Percentiles rank a stretch among this genome's conserved stretches.
These are phyloP conservation scores for Galaxea fascicularis DNA, from an alignment of 92 coral and sea anemone genomes.

Conservation along the genomic window DNA sequence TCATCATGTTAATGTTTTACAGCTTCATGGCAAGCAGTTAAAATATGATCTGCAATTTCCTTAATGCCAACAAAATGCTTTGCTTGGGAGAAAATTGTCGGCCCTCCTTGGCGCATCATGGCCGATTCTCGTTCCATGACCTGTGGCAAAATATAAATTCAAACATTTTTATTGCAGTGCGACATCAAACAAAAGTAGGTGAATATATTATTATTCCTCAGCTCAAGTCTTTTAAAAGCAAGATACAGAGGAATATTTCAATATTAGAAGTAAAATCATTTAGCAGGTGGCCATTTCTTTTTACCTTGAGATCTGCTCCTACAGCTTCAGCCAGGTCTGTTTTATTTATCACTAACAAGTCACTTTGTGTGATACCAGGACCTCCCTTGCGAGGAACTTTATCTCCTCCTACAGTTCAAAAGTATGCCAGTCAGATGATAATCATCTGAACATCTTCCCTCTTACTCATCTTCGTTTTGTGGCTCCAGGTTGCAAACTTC, in stretches of 20 bases:
- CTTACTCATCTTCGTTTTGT: no score
- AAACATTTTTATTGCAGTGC: not conserved
- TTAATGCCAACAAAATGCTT: constrained; percentile 71
- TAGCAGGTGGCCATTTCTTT: not conserved
- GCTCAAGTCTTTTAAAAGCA: no score
- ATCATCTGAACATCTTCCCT: no score
- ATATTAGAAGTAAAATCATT: no score
- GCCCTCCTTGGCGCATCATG: constrained; percentile 82
- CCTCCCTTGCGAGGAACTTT: constrained; percentile 85
- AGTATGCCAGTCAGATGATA: no score
- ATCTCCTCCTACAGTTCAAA: constrained; percentile 60
- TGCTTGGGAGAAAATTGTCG: constrained; percentile 79
- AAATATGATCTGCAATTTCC: constrained; percentile 72
- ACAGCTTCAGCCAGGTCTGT: constrained; percentile 81
- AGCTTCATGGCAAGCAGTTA: constrained; percentile 52
- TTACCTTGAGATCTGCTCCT: constrained; percentile 75
- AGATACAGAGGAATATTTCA: no score
- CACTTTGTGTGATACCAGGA: constrained; percentile 81
- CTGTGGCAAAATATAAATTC: constrained; percentile 9
- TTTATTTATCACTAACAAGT: constrained; percentile 72
- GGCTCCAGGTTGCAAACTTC: no score
- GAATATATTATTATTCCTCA: no score
- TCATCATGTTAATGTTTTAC: constrained; percentile 23
- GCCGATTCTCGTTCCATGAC: constrained; percentile 81
- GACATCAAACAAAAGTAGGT: not conserved